Percentiles rank a stretch among this genome's conserved stretches.
Evolutionary conservation across 2,113 vertebrate species (phyloP).

Genomic region (Eudyptes chrysolophus): DNA sequence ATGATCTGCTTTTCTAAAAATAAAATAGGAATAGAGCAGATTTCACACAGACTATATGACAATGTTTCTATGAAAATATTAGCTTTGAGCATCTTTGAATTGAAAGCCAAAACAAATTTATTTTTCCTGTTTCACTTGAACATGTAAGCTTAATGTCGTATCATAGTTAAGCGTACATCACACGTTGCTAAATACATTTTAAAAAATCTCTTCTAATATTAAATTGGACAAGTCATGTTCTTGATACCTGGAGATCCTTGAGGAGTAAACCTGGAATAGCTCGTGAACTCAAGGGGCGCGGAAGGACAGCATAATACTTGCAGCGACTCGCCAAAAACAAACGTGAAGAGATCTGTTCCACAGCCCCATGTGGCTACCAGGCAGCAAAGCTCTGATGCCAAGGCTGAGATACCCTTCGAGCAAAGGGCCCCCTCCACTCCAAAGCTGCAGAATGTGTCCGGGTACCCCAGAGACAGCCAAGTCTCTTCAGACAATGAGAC

Average conservation of each 20-base stretch:
- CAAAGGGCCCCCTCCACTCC: neutral
- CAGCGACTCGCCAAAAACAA: neutral
- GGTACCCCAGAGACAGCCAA: neutral
- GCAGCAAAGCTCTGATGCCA: neutral
- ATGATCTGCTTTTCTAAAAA: neutral
- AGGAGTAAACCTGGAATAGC: neutral
- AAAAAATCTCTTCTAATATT: neutral
- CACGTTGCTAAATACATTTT: neutral
- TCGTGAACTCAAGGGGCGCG: neutral
- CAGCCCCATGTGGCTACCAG: neutral
- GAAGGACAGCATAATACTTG: neutral
- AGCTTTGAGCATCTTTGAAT: neutral
- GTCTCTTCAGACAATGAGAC: neutral
- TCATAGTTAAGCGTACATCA: neutral
- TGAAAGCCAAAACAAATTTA: neutral
- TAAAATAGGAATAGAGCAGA: neutral
- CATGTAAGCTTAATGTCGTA: neutral
- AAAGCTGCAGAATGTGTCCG: fast-evolving
- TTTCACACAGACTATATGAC: neutral
- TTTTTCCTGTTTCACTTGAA: neutral
- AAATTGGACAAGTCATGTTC: neutral
- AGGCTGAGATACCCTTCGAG: neutral
- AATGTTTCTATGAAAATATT: neutral
- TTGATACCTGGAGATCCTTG: neutral
- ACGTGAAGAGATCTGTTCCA: neutral